Evolutionary conservation across 2,797 vertebrate species (phyloP), one percentile per base, ranked within the genome.

Genomic region (Neosalanx taihuensis): DNA sequence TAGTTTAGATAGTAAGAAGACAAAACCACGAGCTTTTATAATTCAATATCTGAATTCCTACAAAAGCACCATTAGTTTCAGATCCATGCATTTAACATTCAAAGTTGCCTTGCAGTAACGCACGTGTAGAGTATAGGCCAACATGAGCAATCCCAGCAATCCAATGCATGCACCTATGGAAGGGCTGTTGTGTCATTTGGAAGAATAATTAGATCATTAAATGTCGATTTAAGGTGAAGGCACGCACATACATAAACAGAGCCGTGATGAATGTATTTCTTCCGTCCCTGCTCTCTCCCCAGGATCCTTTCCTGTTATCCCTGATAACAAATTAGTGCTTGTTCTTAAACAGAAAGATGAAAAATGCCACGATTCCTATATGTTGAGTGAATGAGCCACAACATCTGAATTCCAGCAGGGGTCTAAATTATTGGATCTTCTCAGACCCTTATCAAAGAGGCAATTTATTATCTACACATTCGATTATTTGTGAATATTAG

Each of bases 151-250:
- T 53, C 46, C 71, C 71, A 58, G 67, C 51, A 59, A 64, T 5
- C 64, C 58, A 60, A 56, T 60, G 74, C 66, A 74, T 26, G 65
- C 75, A 51, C 74, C 71, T 69, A 67, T 20, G 72, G 35, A 35
- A 23, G 64, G 76, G 74, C 68, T 26, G 57, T 64, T 51, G n/a
- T 33, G 64, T 7, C 65, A 64, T 70, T 64, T 69, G 35, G 31
- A 26, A 56, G 67, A 75, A 49, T 71, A 76, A 4, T 58, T 69
- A 70, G 68, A 58, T 80, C 74, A 80, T 72, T 78, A 73, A 76
- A 75, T 60, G 1, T 66, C 69, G 59, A 76, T 73, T 75, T 64
- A 74, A 74, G 76, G 57, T 71, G 23, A 37, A 64, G 57, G 66
- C 72, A 60, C 3, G 51, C 37, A 71, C 74, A 53, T 53, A 69